Conservation (phyloP, 2,888 invertebrate species). For the Drosophila macrospina region DNA sequence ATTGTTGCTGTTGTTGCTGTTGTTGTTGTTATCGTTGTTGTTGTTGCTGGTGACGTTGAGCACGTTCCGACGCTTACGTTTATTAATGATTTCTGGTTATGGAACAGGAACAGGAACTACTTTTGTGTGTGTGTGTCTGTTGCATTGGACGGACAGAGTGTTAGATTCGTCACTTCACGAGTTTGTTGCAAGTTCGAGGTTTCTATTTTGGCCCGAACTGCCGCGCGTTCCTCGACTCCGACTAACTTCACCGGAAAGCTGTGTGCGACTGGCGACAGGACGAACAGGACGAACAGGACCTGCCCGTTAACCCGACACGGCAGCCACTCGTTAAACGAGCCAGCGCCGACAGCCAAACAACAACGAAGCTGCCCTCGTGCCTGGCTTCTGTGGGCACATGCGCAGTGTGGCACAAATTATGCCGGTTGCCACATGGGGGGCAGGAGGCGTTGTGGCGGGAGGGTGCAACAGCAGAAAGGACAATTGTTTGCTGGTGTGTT, state of each 20-base stretch:
- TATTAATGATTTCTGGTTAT: constrained; percentile 59
- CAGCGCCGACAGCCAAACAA: neutral
- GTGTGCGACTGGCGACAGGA: constrained; percentile 54
- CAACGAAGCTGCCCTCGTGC: constrained; percentile 35
- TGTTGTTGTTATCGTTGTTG: constrained; percentile 14
- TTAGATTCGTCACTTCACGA: constrained; percentile 34
- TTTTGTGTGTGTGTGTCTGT: too few relatives aligned
- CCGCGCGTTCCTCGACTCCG: constrained; percentile 56
- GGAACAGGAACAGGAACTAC: constrained; percentile 30
- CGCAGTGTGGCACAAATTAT: constrained; percentile 40
- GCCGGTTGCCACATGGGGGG: constrained; percentile 42
- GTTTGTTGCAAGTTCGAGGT: constrained; percentile 8
- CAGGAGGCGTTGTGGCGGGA: neutral
- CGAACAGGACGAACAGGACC: constrained; percentile 17
- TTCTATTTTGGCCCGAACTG: neutral
- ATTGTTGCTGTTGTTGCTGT: constrained; percentile 7
- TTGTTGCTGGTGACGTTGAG: constrained; percentile 13
- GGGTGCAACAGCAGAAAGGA: constrained; percentile 58
- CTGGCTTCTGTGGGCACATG: constrained; percentile 70
- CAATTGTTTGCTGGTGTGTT: constrained; percentile 65
- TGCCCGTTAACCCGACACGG: neutral
- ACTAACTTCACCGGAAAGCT: constrained; percentile 55
- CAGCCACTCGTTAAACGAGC: neutral
- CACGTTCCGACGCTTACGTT: constrained; percentile 46
- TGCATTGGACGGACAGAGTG: constrained; percentile 56